A percentile compares a stretch with the other conserved stretches of the same genome.
Evolutionary conservation across 2,888 invertebrate genomes (phyloP).

Genomic region (Cantharis rustica): DNA sequence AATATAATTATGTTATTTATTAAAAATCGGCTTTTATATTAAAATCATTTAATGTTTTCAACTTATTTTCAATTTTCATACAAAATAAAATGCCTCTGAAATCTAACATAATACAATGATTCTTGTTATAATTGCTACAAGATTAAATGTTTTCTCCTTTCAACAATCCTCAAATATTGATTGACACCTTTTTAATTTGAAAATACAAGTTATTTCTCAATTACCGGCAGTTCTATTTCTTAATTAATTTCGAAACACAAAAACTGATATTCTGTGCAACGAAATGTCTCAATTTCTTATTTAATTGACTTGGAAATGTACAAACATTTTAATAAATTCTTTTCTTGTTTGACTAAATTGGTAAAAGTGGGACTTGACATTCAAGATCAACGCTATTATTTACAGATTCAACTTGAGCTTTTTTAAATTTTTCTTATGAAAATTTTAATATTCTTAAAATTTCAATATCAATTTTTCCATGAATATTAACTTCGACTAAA

Average conservation of each 20-base stretch:
- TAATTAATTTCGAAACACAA: background rate
- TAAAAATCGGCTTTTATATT: background rate
- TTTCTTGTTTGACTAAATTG: background rate
- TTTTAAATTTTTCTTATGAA: background rate
- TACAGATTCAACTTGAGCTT: background rate
- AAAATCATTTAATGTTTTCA: background rate
- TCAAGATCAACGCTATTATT: background rate
- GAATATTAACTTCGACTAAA: too few relatives aligned
- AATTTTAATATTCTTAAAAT: background rate
- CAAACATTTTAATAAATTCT: background rate
- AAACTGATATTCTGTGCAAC: background rate
- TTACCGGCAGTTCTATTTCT: background rate
- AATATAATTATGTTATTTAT: too few relatives aligned
- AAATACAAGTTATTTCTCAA: background rate
- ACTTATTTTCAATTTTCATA: background rate
- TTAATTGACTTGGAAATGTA: background rate
- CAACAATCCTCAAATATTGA: background rate
- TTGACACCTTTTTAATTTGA: background rate
- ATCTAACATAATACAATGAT: background rate
- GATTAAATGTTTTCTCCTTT: background rate
- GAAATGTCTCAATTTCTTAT: background rate
- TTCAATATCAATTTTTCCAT: too few relatives aligned
- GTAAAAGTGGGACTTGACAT: background rate
- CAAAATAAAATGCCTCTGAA: too few relatives aligned
- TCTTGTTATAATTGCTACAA: background rate